Evolutionary conservation across 1,140 invertebrate genomes (phyloP), one percentile per base, ranked within the genome.

Genomic region (Protaetia brevitarsis): DNA sequence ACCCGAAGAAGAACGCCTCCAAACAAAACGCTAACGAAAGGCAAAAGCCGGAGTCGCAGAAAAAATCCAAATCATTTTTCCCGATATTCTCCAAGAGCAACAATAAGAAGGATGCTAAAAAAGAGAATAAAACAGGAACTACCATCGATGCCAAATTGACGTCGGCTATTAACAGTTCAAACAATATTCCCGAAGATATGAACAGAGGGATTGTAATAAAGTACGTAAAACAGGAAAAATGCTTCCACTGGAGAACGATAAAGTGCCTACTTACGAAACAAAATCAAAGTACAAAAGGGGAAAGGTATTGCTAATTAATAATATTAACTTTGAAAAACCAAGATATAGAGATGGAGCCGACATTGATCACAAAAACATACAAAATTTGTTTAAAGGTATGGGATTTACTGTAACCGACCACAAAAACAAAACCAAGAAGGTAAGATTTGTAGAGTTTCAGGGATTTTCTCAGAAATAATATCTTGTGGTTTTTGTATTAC

Each of bases 221-320:
- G 67, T 68, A 5, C 51, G 3, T 13, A 60, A 59, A 64, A 58
- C 11, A 5, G 13, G 10, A 30, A 34, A 57, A 65, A 62, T 65
- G 27, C 51, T 51, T 19, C 58, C 60, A n/a, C 1, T 62, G 10
- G 36, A 65, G 45, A 51, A 31, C 6, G n/a, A 26, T 67, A 65
- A 65, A 60, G 13, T 65, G 11, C 64, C 64, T 13, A 57, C 68
- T 56, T 85, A 85, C 73, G 71, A 74, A 19, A 84, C 85, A 81
- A 71, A 77, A 34, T 81, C 79, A 45, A 34, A 11, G 30, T 78
- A 78, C 29, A 81, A 82, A 28, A 80, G 83, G 34, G 86, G 86
- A 10, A 79, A 82, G 13, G 79, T 85, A 31, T 75, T 87, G 10
- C 79, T 87, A 41, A 82, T 87, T 27, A 85, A 85, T 57, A 86